Evolutionary conservation across 2,797 vertebrate genomes (phyloP).

Genomic region (Intellagama lesueurii): DNA sequence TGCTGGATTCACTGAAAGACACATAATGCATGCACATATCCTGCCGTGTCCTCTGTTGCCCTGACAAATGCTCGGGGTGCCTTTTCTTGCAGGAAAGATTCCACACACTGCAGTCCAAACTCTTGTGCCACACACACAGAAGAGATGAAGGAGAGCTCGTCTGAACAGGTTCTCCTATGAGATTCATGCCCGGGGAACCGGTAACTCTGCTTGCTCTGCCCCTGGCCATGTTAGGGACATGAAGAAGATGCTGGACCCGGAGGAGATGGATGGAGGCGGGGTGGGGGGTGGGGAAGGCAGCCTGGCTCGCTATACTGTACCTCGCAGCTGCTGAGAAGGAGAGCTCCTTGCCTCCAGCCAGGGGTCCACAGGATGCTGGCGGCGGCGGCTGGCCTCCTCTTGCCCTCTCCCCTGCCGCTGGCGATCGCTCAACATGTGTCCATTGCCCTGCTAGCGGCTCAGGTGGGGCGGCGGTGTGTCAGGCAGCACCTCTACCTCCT

Average conservation of each 20-base stretch:
- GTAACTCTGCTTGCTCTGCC: not conserved
- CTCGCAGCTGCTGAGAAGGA: constrained; percentile 58
- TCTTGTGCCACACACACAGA: not conserved
- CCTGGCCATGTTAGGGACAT: not conserved
- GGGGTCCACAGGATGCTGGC: constrained; percentile 37
- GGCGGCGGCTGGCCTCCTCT: constrained; percentile 5
- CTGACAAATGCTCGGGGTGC: not conserved
- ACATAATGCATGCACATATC: not conserved
- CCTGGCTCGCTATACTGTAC: constrained; percentile 36
- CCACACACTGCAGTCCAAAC: not conserved
- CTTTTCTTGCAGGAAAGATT: not conserved
- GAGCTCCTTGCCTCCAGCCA: constrained; percentile 55
- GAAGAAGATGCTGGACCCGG: constrained; percentile 6
- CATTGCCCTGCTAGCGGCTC: constrained; percentile 24
- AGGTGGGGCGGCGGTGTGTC: constrained; percentile 15
- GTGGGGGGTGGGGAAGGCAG: not conserved
- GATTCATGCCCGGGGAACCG: constrained; percentile 61
- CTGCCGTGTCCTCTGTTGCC: not conserved
- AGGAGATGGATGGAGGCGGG: not conserved
- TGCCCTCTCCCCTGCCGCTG: constrained; percentile 4
- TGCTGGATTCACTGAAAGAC: not conserved
- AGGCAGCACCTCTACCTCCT: not conserved
- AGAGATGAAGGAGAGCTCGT: not conserved
- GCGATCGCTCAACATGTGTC: constrained; percentile 36
- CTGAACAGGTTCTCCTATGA: not conserved